Base-by-base conservation (phyloP, 1,140 invertebrate genomes). In the Pemphigus obesinymphae region DNA sequence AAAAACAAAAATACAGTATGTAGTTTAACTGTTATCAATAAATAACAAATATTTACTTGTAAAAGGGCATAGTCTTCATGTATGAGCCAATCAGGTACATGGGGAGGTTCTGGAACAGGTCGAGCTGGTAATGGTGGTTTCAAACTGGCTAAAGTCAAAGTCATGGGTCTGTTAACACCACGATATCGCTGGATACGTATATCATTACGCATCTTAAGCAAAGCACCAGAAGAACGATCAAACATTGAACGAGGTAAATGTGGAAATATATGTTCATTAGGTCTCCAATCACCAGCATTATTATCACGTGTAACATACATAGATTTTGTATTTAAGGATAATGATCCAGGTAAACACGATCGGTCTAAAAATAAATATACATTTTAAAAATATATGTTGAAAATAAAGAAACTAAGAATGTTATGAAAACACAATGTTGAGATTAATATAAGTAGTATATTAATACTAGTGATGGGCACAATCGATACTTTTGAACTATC, bases 31-130 rank as follows among this genome's bases (percentile, higher is more conserved):
- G 48, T 48, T 15, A n/a, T 15, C 1, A 55, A 55, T 23, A 55
- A 76, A 55, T 4, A 8, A 29, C 11, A 37, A 61, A 37, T 20
- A 45, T 70, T 70, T 85, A 91, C 90, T 87, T 90, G 89, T 29
- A 97, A 87, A 11, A 97, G 88, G 20, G 93, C 90, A 90, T 93
- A 95, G 86, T 98, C 97, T 87, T 98, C 96, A 85, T 94, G 92
- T 34, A 96, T 91, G 31, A 93, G 89, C 96, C 96, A 98, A 83
- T 96, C 94, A 34, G 93, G 92, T 83, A 91, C 89, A 83, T 89
- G 89, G 66, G 91, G 92, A 29, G 89, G 90, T 82, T 94, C 91
- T 0, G 87, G 86, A 2, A 89, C 85, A 1, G 91, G 90, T 85
- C 92, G 91, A 15, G 85, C 82, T 2, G 88, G 84, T 7, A 88